Base-by-base conservation (phyloP, 2,113 vertebrate genomes). In the Perca flavescens region DNA sequence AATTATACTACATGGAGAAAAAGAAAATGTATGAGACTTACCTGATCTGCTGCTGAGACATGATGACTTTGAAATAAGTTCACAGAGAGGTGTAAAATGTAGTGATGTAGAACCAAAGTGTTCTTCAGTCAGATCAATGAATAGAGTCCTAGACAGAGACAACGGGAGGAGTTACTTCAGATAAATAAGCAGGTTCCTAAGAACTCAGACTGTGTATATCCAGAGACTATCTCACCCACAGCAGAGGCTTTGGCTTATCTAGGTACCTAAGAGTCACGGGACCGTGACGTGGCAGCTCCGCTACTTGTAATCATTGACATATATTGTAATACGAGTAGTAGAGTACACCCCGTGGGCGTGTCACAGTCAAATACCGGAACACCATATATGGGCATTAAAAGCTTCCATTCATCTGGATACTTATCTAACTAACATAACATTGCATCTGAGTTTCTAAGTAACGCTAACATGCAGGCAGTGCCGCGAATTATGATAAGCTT, bases 31-130 rank as follows among this genome's bases (percentile, higher is more conserved):
- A 46, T 64, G 17, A 73, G 3, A 65, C 86, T 77, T 63, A 95
- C 95, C 95, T 96, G 68, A 96, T 95, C 31, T 95, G 94, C 63
- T 96, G 94, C 83, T 97, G 95, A 90, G 96, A 91, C 96, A 97
- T 97, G 66, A 63, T 93, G 85, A 83, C 16, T 87, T 87, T 85
- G 11, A 57, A 75, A 22, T 36, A 54, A 40, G 46, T 60, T 34
- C 58, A 43, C 49, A 77, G 3, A 63, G 40, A 47, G 34, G 72
- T 43, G 74, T 62, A 66, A 77, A 67, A 60, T 2, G 25, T 57
- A 4, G 25, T 25, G 31, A 58, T 71, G 71, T 22, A 68, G 66
- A 52, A 43, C 40, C 53, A 73, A 5, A 43, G 77, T 34, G 64
- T 47, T 22, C 56, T 74, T 77, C 49, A 25, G 62, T 88, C 19